phyloP scores from a whole-genome alignment of 1,140 invertebrate genomes.

The Leucophenga varia region DNA sequence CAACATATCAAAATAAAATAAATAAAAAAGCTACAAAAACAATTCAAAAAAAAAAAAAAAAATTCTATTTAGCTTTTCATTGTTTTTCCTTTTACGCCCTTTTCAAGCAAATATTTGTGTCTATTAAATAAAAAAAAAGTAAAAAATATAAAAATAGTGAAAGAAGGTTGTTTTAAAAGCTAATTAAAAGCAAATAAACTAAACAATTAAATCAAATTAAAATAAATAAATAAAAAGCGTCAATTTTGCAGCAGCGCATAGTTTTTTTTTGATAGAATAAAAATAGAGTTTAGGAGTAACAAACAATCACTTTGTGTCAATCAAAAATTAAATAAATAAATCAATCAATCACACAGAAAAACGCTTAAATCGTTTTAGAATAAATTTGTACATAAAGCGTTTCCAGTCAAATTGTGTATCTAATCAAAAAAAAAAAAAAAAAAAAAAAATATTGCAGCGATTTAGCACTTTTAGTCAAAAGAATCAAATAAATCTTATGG shows the following conservation, averaged over 20 bases:
- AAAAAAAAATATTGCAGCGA: neutral
- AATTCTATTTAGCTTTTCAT: slow-evolving; percentile 14
- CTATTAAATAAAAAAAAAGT: neutral
- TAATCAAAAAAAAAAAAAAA: neutral
- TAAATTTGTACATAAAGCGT: slow-evolving; percentile 11
- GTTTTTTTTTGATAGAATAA: no score
- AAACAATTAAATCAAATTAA: slow-evolving; percentile 16
- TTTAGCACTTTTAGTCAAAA: no score
- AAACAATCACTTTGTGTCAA: no score
- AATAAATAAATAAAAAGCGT: slow-evolving; percentile 2
- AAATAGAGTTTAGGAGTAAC: no score
- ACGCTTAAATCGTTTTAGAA: slow-evolving; percentile 6
- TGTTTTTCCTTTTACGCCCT: slow-evolving; percentile 16
- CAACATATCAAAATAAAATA: neutral
- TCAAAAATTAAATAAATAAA: no score
- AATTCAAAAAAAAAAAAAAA: no score
- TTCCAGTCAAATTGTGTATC: slow-evolving; percentile 1
- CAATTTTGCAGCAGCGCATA: no score
- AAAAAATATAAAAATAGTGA: neutral
- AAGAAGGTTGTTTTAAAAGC: slow-evolving; percentile 34
- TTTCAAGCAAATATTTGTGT: slow-evolving; percentile 21
- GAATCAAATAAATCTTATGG: slow-evolving; percentile 13
- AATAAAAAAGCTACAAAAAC: no score
- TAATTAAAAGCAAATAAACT: slow-evolving; percentile 8
- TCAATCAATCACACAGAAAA: slow-evolving; percentile 5